These are phyloP conservation scores for Hypotaenidia philippensis DNA, from an alignment of 2,797 vertebrate genomes.

Conservation along the genomic window DNA sequence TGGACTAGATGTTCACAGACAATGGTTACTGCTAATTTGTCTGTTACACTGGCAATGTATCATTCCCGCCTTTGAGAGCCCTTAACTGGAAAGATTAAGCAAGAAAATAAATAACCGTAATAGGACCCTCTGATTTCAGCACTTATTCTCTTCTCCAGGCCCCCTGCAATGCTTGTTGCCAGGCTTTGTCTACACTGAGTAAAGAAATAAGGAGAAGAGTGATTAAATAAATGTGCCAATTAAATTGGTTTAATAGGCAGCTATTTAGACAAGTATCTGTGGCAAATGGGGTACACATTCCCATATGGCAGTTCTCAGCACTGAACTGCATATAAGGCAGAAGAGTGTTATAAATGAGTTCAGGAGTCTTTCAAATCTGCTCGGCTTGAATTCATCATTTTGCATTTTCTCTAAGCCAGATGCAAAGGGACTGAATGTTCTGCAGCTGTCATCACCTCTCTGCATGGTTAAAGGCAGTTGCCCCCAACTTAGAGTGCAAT, in stretches of 20 bases:
- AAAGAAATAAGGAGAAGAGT: slow-evolving; percentile 14
- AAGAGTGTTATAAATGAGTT: slow-evolving; percentile 21
- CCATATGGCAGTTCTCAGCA: slow-evolving; percentile 24
- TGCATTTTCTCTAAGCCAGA: slow-evolving; percentile 20
- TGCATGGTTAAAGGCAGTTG: slow-evolving; percentile 23
- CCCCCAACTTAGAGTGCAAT: slow-evolving; percentile 40
- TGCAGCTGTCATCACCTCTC: slow-evolving; percentile 59
- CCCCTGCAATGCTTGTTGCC: slow-evolving; percentile 31
- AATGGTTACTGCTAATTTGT: slow-evolving; percentile 27
- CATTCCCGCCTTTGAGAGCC: slow-evolving; percentile 29
- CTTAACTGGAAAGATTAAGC: slow-evolving; percentile 29
- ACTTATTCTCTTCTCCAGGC: slow-evolving; percentile 45
- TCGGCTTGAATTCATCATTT: not conserved
- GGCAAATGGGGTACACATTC: slow-evolving; percentile 22
- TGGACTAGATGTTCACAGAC: slow-evolving; percentile 3
- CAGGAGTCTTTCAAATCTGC: not conserved
- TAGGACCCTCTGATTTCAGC: slow-evolving; percentile 63
- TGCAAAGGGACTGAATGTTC: slow-evolving; percentile 37
- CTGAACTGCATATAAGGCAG: slow-evolving; percentile 3
- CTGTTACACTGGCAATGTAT: slow-evolving; percentile 8
- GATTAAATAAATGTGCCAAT: slow-evolving; percentile 38
- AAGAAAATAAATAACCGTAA: slow-evolving; percentile 61
- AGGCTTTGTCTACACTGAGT: slow-evolving; percentile 44
- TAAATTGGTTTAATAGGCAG: slow-evolving; percentile 43
- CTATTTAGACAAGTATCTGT: slow-evolving; percentile 12